Evolutionary conservation across 2,888 invertebrate species (phyloP), one percentile per base, ranked within the genome.

Genomic region (Sarcophaga caerulescens): DNA sequence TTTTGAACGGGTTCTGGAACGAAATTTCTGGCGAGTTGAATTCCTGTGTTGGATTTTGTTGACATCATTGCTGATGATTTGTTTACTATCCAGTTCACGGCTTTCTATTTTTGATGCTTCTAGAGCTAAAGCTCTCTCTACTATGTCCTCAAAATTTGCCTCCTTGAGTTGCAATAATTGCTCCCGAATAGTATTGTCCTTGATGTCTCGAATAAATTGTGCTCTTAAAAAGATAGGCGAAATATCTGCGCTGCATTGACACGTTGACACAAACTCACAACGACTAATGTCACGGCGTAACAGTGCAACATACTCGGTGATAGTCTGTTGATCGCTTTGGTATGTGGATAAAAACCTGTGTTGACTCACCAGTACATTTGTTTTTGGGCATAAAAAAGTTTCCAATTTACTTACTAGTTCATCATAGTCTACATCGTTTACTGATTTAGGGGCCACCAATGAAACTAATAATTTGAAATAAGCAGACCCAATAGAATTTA

Each of bases 41-140:
- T 6, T 25, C 25, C 25, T 25, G 6, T 25, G 25, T 25, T 25
- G 25, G 6, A 25, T 25, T 25, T 25, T 35, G 6, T 35, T 35
- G 1, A 35, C n/a, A n/a, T n/a, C n/a, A n/a, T n/a, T 6, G 35
- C 25, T n/a, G 25, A 35, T 35, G 35, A 0, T 0, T 35, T 35
- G 35, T 35, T 35, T 35, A 35, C 1, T 8, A 35, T 35, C 35
- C 8, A 35, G 8, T 35, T 35, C 35, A 35, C 35, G 35, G 35
- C 79, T 65, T 21, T 79, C 47, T 19, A 79, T 70, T 60, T 70
- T 70, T 11, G 68, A 81, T 44, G 74, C 81, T 81, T 74, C 74
- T 44, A 81, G 45, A 25, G 77, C 52, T 17, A 77, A 59, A 2
- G 68, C 66, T 59, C 73, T 74, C 3, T 68, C 12, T 23, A 68